These are phyloP conservation scores for Cyanoramphus novaezelandiae DNA, from an alignment of 2,113 vertebrate genomes.

Conservation along the genomic window DNA sequence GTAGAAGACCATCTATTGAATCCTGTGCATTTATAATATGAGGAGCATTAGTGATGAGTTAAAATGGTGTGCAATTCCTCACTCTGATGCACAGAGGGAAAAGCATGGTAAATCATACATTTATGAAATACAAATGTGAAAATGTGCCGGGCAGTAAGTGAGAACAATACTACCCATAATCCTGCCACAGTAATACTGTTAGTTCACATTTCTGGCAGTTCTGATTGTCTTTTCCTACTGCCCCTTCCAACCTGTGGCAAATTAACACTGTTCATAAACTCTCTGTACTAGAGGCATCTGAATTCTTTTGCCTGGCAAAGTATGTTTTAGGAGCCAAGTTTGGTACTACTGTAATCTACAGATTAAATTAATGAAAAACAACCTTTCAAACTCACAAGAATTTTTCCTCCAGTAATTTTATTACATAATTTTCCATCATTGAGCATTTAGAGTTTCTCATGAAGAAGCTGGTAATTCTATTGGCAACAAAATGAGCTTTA, in stretches of 20 bases:
- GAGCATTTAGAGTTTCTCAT: neutral
- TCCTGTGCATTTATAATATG: neutral
- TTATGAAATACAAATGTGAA: neutral
- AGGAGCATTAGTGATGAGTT: neutral
- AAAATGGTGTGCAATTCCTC: neutral
- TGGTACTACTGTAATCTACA: neutral
- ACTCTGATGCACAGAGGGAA: neutral
- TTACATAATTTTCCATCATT: neutral
- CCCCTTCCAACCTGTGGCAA: neutral
- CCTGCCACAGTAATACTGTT: neutral
- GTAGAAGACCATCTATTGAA: neutral
- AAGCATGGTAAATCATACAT: neutral
- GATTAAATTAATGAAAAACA: neutral
- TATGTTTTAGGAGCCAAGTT: neutral
- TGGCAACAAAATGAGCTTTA: neutral
- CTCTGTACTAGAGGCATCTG: neutral
- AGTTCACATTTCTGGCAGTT: neutral
- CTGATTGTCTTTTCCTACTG: neutral
- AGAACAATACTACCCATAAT: neutral
- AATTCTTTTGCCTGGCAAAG: neutral
- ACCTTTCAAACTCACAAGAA: neutral
- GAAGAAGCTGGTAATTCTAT: neutral
- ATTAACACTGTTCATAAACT: neutral
- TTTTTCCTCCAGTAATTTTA: neutral
- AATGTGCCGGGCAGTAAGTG: neutral